Percentiles rank a stretch among this genome's conserved stretches.
Evolutionary conservation across 2,113 vertebrate species (phyloP).

Genomic region (Syngnathus floridae): DNA sequence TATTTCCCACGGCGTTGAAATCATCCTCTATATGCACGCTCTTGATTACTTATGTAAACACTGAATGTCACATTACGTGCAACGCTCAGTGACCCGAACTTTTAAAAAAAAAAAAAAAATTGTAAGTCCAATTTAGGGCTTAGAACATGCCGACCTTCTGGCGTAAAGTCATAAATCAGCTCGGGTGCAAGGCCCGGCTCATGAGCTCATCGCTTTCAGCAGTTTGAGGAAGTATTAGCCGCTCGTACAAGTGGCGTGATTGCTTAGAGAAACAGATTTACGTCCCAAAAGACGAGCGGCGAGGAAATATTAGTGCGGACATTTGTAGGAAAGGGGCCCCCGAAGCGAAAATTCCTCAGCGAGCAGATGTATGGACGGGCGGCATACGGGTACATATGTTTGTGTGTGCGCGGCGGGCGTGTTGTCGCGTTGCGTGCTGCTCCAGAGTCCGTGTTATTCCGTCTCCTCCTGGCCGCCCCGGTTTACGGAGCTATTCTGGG

Average conservation of each 20-base stretch:
- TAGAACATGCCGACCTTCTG: constrained; percentile 14
- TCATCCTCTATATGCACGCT: neutral
- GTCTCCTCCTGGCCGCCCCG: constrained; percentile 62
- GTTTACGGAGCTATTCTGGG: constrained; percentile 75
- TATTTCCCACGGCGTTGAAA: neutral
- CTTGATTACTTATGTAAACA: neutral
- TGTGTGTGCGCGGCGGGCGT: constrained; percentile 25
- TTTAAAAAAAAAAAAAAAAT: too few relatives aligned
- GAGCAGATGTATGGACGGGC: neutral
- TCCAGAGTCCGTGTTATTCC: constrained; percentile 69
- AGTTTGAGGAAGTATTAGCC: constrained; percentile 40
- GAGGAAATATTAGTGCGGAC: constrained; percentile 4
- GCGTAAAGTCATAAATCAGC: constrained; percentile 47
- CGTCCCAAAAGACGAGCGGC: constrained; percentile 23
- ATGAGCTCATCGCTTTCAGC: constrained; percentile 59
- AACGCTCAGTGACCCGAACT: neutral
- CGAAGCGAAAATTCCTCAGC: neutral
- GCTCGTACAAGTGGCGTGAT: constrained; percentile 16
- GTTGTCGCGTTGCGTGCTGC: constrained; percentile 69
- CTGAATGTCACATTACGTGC: neutral
- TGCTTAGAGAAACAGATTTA: constrained; percentile 25
- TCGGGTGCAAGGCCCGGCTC: constrained; percentile 38
- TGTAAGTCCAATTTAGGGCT: too few relatives aligned
- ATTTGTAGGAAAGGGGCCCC: constrained; percentile 1
- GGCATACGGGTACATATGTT: constrained; percentile 9